Base-by-base conservation (phyloP, 2,888 invertebrate genomes). In the Catonia carolina region DNA sequence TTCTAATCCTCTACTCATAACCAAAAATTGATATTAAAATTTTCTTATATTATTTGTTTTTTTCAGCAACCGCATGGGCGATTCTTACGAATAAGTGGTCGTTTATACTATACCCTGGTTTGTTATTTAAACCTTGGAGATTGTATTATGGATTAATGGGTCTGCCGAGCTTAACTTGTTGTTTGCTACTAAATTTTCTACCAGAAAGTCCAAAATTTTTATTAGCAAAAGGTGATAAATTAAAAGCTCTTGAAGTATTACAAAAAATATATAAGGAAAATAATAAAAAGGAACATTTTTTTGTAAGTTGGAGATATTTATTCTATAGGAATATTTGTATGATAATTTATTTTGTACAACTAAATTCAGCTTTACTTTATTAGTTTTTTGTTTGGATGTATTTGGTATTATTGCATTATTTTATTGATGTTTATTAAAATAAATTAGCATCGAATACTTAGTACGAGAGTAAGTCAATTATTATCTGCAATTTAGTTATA, bases 171-270 rank as follows among this genome's bases (percentile, higher is more conserved):
- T 12, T 41, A 22, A 41, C 22, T 3, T 41, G 41, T 41, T 18
- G 20, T 14, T 20, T 41, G 18, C 20, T 22, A 6, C 18, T 41
- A 2, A 41, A 22, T 18, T 41, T 17, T 17, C 14, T 41, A 22
- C 41, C 41, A 41, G 41, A 41, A 17, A 41, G 41, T 17, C 41
- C 41, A 6, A 41, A 41, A 17, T 41, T 41, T n/a, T 22, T 41
- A 8, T 20, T 41, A 15, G 41, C 41, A 8, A 41, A 41, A 22
- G 22, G 22, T 41, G 22, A 14, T 20, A 14, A 22, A 17, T 12
- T 2, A 10, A 22, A 41, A 17, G 41, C 41, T 20, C 22, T 41
- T 12, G 41, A 41, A 4, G 41, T 41, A 18, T 41, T 41, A 12
- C 18, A n/a, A 18, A 41, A 22, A 41, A 22, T 41, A 20, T 22